phyloP scores from a whole-genome alignment of 1,140 invertebrate genomes.

The Spodoptera litura region DNA sequence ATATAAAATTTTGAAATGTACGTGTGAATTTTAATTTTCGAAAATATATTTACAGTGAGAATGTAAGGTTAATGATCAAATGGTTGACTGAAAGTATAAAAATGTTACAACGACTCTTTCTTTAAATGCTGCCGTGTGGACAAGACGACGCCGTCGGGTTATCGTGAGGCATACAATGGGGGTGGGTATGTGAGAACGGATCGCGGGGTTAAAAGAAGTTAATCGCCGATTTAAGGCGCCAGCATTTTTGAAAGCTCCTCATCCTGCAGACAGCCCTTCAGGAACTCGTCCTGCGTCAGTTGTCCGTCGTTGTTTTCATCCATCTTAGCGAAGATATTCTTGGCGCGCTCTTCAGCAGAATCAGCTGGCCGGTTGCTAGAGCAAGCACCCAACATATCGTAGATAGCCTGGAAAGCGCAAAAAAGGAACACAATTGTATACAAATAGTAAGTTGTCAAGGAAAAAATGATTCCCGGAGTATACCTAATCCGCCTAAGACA shows the following conservation, averaged over 20 bases:
- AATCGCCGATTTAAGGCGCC: conserved; percentile 91
- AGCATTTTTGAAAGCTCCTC: conserved; percentile 98
- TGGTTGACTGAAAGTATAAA: conserved; percentile 4
- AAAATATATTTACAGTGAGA: conserved; percentile 46
- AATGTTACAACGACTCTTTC: neutral
- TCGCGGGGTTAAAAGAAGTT: conserved; percentile 41
- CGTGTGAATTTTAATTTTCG: conserved; percentile 29
- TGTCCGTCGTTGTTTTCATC: conserved; percentile 99
- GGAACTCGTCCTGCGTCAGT: conserved; percentile 99
- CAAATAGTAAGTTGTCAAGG: neutral
- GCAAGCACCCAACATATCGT: conserved; percentile 98
- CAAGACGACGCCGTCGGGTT: conserved; percentile 65
- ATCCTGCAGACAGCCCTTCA: conserved; percentile 99
- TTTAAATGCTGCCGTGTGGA: conserved; percentile 55
- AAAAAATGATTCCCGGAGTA: neutral
- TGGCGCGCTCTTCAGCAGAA: conserved; percentile 97
- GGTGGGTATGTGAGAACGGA: conserved; percentile 60
- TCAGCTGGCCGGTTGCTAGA: conserved; percentile 96
- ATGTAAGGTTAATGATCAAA: conserved; percentile 19
- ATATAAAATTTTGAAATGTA: conserved; percentile 9
- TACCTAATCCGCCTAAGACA: neutral
- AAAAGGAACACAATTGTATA: conserved; percentile 25
- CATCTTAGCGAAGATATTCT: conserved; percentile 99
- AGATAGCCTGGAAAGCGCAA: conserved; percentile 94
- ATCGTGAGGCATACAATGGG: conserved; percentile 62